phyloP scores from a whole-genome alignment of 2,888 invertebrate genomes.

The Dorcus parallelipipedus region DNA sequence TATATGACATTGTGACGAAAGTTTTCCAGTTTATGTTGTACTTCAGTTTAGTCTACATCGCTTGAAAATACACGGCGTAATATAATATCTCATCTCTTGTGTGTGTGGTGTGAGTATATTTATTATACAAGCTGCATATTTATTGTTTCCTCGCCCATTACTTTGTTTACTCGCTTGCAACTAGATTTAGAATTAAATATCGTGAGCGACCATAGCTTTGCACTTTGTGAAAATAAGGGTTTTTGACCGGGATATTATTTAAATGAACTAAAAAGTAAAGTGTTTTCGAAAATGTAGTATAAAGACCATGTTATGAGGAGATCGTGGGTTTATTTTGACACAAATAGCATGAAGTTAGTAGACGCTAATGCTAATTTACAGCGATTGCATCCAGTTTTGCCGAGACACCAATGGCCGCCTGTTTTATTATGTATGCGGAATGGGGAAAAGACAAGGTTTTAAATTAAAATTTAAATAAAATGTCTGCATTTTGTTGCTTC shows the following conservation, averaged over 20 bases:
- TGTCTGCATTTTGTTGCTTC: slow-evolving; percentile 42
- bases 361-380: slow-evolving; percentile 51
- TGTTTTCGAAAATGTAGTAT: not conserved
- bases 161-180: too few species aligned
- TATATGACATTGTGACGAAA: not conserved
- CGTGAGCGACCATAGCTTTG: too few species aligned
- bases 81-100: not conserved
- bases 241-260: too few species aligned
- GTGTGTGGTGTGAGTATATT: too few species aligned
- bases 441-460: slow-evolving; percentile 43
- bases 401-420: slow-evolving; percentile 41
- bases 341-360: slow-evolving; percentile 48
- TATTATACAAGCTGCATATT: too few species aligned
- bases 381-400: slow-evolving; percentile 45
- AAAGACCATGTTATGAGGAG: slow-evolving; percentile 10
- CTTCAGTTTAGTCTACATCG: not conserved
- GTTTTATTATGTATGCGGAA: slow-evolving; percentile 43
- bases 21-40: not conserved
- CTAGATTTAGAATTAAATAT: too few species aligned
- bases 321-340: slow-evolving; percentile 47
- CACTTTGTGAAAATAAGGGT: too few species aligned
- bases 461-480: slow-evolving; percentile 49
- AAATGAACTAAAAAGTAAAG: not conserved
- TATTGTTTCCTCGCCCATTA: too few species aligned
- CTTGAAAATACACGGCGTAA: not conserved